A percentile compares a stretch with the other conserved stretches of the same genome.
Evolutionary conservation across 2,888 invertebrate genomes (phyloP).

Genomic region (Meganola albula): DNA sequence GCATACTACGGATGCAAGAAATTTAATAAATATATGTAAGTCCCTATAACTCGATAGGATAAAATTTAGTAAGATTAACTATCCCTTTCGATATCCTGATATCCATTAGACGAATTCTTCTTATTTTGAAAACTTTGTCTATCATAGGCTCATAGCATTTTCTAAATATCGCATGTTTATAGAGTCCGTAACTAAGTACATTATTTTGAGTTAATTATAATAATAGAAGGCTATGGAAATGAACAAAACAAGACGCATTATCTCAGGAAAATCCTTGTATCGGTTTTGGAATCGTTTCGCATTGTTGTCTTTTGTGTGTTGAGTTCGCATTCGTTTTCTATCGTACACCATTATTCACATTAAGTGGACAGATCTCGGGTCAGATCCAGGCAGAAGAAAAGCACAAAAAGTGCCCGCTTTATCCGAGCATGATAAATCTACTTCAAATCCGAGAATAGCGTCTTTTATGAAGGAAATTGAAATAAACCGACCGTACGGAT

Average conservation of each 20-base stretch:
- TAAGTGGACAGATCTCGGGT: constrained; percentile 79
- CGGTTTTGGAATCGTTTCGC: constrained; percentile 72
- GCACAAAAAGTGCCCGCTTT: constrained; percentile 78
- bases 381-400: constrained; percentile 77
- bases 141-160: no score
- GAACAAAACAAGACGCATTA: constrained; percentile 51
- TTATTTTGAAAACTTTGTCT: no score
- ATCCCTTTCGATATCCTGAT: no score
- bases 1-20: no score
- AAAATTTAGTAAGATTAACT: no score
- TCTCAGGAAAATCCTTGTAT: constrained; percentile 67
- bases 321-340: constrained; percentile 75
- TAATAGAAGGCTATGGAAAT: constrained; percentile 32
- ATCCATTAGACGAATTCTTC: no score
- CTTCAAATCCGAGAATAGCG: constrained; percentile 79
- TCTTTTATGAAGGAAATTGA: constrained; percentile 79
- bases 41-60: no score
- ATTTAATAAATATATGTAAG: no score
- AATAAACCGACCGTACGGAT: constrained; percentile 79
- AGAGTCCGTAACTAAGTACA: no score
- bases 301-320: constrained; percentile 77
- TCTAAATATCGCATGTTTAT: no score
- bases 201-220: no score
- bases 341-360: constrained; percentile 78
- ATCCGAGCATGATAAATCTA: constrained; percentile 79